phyloP scores from a whole-genome alignment of 2,888 invertebrate species.

The Catonia carolina region DNA sequence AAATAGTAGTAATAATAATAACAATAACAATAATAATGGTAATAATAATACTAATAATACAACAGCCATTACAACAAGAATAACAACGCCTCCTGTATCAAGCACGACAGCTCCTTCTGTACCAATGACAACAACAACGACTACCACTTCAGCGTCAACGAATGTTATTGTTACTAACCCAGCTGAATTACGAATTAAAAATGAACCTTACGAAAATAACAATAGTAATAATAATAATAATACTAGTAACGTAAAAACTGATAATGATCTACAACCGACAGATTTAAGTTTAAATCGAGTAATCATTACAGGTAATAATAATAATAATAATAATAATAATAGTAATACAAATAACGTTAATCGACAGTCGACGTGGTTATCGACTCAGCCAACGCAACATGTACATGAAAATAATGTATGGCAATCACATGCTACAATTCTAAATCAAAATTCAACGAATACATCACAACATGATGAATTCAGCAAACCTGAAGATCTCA shows the following conservation, averaged over 20 bases:
- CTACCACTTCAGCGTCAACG: background rate
- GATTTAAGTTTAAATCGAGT: slow-evolving; percentile 53
- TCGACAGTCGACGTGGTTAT: no score
- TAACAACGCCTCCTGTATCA: no score
- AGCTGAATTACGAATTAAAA: background rate
- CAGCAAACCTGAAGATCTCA: slow-evolving; percentile 5
- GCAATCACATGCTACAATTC: no score
- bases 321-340: no score
- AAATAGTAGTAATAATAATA: background rate
- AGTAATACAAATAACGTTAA: no score
- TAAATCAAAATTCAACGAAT: no score
- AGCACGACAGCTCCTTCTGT: no score
- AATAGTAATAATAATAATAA: no score
- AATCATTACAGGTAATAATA: background rate
- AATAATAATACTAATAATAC: background rate
- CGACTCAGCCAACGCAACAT: background rate
- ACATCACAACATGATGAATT: background rate
- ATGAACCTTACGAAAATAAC: background rate
- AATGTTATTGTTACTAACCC: background rate
- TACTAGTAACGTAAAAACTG: no score
- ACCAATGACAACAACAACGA: no score
- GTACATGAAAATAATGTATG: background rate
- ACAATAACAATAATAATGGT: background rate
- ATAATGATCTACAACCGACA: slow-evolving; percentile 61
- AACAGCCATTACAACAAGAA: background rate